Evolutionary conservation across 2,797 vertebrate species (phyloP), one percentile per base, ranked within the genome.

Genomic region (Taeniopygia guttata): DNA sequence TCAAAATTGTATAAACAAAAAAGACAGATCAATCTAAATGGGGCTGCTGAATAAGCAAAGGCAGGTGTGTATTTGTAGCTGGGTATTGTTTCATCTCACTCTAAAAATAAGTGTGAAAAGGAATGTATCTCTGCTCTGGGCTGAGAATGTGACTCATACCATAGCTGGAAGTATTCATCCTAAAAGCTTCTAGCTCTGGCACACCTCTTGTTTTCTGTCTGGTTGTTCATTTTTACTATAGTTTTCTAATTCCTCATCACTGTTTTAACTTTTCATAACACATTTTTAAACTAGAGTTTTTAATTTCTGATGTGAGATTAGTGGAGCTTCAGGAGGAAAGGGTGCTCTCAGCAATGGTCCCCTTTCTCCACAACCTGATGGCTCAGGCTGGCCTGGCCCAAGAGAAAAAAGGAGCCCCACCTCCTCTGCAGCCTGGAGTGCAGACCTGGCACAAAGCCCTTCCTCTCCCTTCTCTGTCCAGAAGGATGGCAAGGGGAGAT

Each of bases 11-110:
- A 91, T 93, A 95, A 95, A 92, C 89, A 94, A 58, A 48, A 69
- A 83, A 91, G 69, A 60, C 19, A 91, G 83, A 91, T 86, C 74
- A 62, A 30, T 89, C 23, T 72, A 84, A 89, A 86, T 73, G 43
- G 78, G 76, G 13, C 7, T 64, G 79, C 82, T 96, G 84, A 95
- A 93, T 93, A 94, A 96, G 92, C 94, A 95, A 62, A 94, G 76
- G 32, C 55, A 87, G 40, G 30, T 58, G 16, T 94, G 38, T 79
- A 51, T 95, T 91, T 91, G 62, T 93, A 81, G 23, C 58, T 84
- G 45, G 26, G 10, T 91, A 84, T 93, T 91, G 82, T 90, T 92
- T 95, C 67, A 84, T 88, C 51, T 17, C 3, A 6, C 63, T 90
- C 85, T 91, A 93, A 95, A 94, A 94, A 94, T 94, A 92, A 86